Percentiles rank a stretch among this genome's conserved stretches.
These are phyloP conservation scores for Aphidius colemani DNA, from an alignment of 2,888 invertebrate species.

Conservation along the genomic window DNA sequence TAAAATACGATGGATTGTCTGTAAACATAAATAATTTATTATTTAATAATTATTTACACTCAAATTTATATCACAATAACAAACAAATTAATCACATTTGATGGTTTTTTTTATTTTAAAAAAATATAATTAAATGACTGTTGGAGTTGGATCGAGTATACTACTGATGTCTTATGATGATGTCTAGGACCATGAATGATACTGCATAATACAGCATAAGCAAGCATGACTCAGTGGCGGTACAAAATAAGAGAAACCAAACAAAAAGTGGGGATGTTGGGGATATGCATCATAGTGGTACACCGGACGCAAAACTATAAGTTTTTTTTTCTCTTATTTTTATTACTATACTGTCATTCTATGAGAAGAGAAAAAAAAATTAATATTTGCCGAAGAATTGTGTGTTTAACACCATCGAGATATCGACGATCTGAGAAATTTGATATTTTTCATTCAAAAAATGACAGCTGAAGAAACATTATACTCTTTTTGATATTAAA, in stretches of 20 bases:
- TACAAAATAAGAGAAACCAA: constrained; percentile 32
- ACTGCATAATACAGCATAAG: constrained; percentile 1
- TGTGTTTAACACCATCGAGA: too few species aligned
- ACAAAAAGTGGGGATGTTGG: constrained; percentile 41
- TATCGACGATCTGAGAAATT: too few species aligned
- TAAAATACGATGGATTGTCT: constrained; percentile 82
- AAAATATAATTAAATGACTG: not conserved
- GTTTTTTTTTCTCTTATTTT: constrained; percentile 37
- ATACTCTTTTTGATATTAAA: too few species aligned
- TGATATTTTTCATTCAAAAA: too few species aligned
- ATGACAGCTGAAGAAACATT: too few species aligned
- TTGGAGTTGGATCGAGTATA: not conserved
- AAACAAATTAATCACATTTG: not conserved
- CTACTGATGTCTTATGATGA: constrained; percentile 22
- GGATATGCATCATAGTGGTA: constrained; percentile 18
- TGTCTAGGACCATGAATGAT: constrained; percentile 26
- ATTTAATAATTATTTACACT: not conserved
- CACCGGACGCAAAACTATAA: constrained; percentile 54
- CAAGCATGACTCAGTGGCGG: constrained; percentile 20
- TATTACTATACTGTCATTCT: not conserved
- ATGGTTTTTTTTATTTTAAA: not conserved
- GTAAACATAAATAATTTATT: constrained; percentile 56
- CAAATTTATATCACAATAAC: not conserved
- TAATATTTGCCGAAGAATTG: too few species aligned
- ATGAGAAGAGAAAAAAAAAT: too few species aligned